Conservation (phyloP, 2,797 vertebrate species). For the Acestrorhynchus altus region DNA sequence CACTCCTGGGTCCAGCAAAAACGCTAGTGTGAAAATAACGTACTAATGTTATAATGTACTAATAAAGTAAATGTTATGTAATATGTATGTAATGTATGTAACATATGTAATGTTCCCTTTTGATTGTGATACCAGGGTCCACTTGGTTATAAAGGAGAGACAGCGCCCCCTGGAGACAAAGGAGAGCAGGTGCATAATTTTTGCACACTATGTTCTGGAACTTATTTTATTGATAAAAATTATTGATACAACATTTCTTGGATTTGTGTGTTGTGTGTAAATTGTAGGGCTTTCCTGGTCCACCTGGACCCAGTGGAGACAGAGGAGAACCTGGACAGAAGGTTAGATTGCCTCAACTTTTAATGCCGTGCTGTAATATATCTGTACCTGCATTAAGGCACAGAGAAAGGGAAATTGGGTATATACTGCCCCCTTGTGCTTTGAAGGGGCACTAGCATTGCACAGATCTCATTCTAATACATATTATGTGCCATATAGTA, state of each 20-base stretch:
- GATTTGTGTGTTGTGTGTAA: slow-evolving; percentile 18
- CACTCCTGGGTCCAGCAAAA: no score
- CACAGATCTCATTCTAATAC: no score
- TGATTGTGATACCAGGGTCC: slow-evolving; percentile 70
- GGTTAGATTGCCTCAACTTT: slow-evolving; percentile 62
- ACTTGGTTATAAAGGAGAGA: slow-evolving; percentile 81
- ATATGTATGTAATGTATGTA: no score
- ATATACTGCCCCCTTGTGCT: slow-evolving; percentile 60
- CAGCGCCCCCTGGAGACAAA: slow-evolving; percentile 74
- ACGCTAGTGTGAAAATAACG: no score
- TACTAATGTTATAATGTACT: background rate
- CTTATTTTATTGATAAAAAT: background rate
- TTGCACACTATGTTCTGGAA: background rate
- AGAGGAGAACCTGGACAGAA: slow-evolving; percentile 77
- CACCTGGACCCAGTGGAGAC: slow-evolving; percentile 74
- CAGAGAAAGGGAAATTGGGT: background rate
- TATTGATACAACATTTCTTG: background rate
- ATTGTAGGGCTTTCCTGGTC: slow-evolving; percentile 78
- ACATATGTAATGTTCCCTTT: background rate
- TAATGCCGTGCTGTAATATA: background rate
- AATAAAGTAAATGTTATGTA: background rate
- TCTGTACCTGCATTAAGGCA: background rate
- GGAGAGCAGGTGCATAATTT: slow-evolving; percentile 79
- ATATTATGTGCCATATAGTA: no score
- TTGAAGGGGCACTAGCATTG: background rate